Conservation (phyloP, 2,113 vertebrate genomes). For the Xenopus tropicalis region UCB_Xtro_10.0 CM004443.2:45866001-45866500, state of each 20-base stretch:
- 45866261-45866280: slow-evolving; percentile 80
- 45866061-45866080: no score
- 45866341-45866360: slow-evolving; percentile 81
- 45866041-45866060: no score
- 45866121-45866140: slow-evolving; percentile 30
- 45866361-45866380: slow-evolving; percentile 73
- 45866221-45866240: slow-evolving; percentile 85
- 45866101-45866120: neutral
- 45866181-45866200: slow-evolving; percentile 84
- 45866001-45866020: no score
- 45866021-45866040: no score
- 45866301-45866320: slow-evolving; percentile 82
- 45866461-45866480: slow-evolving; percentile 36
- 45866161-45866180: slow-evolving; percentile 75
- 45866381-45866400: slow-evolving; percentile 75
- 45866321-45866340: slow-evolving; percentile 84
- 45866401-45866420: slow-evolving; percentile 72
- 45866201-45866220: slow-evolving; percentile 76
- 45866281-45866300: slow-evolving; percentile 86
- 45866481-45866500: slow-evolving; percentile 48
- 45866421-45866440: slow-evolving; percentile 57
- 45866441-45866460: slow-evolving; percentile 59
- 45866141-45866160: slow-evolving; percentile 71
- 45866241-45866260: slow-evolving; percentile 83
- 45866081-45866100: no score